Conservation (phyloP, 2,888 invertebrate genomes). For the Panzeria rudis region DNA sequence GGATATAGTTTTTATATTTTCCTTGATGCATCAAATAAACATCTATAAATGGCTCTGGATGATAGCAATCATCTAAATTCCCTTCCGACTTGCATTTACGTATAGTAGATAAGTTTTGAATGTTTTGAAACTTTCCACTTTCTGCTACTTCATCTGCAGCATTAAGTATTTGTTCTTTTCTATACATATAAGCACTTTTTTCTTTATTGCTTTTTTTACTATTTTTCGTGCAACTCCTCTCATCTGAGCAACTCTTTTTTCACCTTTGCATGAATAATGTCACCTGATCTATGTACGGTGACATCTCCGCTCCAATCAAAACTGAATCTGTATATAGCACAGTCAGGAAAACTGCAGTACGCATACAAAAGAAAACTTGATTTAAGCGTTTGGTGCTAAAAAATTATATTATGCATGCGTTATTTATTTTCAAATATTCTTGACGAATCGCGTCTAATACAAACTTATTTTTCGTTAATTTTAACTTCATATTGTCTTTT, state of each 20-base stretch:
- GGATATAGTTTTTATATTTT: background rate
- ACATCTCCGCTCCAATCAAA: background rate
- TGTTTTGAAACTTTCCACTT: too few relatives aligned
- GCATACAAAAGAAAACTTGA: too few relatives aligned
- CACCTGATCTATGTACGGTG: too few relatives aligned
- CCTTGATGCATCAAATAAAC: background rate
- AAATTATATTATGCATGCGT: background rate
- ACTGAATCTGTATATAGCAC: background rate
- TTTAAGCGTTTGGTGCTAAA: background rate
- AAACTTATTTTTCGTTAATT: background rate
- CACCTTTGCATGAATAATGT: background rate
- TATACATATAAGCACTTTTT: background rate
- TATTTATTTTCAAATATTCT: background rate
- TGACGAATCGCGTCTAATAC: background rate
- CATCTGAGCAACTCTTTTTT: background rate
- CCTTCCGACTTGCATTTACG: constrained; percentile 2
- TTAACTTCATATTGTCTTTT: too few relatives aligned
- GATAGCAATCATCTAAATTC: background rate
- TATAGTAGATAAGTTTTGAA: background rate
- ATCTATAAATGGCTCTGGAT: background rate
- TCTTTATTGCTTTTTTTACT: background rate
- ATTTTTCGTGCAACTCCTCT: background rate
- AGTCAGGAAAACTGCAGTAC: too few relatives aligned
- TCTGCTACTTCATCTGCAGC: too few relatives aligned
- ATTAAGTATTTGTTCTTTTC: too few relatives aligned